phyloP scores from a whole-genome alignment of 2,113 vertebrate species.

The Pterocles gutturalis region DNA sequence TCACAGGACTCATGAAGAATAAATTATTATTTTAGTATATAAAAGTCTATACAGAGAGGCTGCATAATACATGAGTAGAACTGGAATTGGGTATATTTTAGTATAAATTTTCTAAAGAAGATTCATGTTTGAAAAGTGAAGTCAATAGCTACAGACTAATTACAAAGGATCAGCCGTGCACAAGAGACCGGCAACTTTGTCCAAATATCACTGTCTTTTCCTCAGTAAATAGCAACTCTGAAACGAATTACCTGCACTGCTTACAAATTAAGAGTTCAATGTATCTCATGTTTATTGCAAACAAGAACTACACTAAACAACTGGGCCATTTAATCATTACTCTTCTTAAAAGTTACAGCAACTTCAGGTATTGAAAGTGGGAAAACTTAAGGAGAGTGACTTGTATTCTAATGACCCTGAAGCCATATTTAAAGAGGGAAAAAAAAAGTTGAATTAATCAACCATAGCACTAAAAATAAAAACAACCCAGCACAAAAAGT shows the following conservation, averaged over 20 bases:
- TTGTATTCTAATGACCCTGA: not conserved
- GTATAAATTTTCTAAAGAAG: not conserved
- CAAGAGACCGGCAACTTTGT: not conserved
- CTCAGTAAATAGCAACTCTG: not conserved
- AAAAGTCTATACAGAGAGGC: not conserved
- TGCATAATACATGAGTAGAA: not conserved
- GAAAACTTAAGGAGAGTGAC: not conserved
- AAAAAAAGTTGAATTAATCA: not conserved
- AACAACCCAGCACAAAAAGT: not conserved
- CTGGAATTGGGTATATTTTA: not conserved
- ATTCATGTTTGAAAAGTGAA: not conserved
- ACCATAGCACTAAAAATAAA: not conserved
- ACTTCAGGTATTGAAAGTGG: not conserved
- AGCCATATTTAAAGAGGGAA: not conserved
- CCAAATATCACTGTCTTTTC: not conserved
- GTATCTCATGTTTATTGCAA: not conserved
- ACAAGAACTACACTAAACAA: not conserved
- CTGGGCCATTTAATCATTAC: not conserved
- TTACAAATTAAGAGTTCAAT: not conserved
- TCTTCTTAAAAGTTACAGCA: not conserved
- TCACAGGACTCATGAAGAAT: not conserved
- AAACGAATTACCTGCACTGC: not conserved
- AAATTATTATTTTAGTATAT: not conserved
- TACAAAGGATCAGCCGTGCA: not conserved
- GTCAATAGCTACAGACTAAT: not conserved